phyloP scores from a whole-genome alignment of 2,797 vertebrate species.

The Botia kubotai region DNA sequence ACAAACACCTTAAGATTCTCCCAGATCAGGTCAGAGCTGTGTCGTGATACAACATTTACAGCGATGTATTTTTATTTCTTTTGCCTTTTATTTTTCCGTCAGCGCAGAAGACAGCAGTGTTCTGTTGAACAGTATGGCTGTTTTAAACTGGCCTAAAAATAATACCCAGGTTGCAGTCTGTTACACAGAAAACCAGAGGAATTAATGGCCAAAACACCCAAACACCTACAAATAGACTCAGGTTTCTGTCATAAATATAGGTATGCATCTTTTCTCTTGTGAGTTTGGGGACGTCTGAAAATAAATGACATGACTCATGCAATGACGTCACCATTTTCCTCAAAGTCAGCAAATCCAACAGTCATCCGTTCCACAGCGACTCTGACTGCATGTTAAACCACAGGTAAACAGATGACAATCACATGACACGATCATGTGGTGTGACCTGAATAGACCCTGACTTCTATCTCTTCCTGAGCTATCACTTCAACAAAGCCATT shows the following conservation, averaged over 20 bases:
- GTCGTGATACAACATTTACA: neutral
- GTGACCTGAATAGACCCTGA: constrained; percentile 53
- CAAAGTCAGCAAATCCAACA: constrained; percentile 69
- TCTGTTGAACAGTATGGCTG: neutral
- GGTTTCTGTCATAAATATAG: neutral
- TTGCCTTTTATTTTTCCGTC: neutral
- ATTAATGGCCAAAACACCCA: neutral
- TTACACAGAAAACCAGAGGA: neutral
- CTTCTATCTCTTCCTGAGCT: constrained; percentile 16
- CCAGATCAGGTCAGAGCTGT: neutral
- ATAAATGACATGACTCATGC: neutral
- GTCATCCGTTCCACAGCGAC: constrained; percentile 67
- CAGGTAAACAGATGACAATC: constrained; percentile 71
- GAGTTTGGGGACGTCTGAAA: constrained; percentile 43
- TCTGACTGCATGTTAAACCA: constrained; percentile 72
- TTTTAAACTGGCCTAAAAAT: neutral
- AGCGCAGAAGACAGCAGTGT: neutral
- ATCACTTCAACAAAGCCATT: constrained; percentile 49
- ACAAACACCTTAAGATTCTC: neutral
- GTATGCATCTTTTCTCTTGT: constrained; percentile 50
- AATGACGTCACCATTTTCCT: constrained; percentile 30
- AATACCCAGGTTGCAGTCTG: neutral
- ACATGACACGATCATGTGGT: constrained; percentile 48
- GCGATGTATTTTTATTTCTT: neutral
- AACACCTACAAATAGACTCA: neutral